A percentile compares a stretch with the other conserved stretches of the same genome.
Evolutionary conservation across 1,140 invertebrate species (phyloP).

Genomic region (Drosophila kohkoa): DNA sequence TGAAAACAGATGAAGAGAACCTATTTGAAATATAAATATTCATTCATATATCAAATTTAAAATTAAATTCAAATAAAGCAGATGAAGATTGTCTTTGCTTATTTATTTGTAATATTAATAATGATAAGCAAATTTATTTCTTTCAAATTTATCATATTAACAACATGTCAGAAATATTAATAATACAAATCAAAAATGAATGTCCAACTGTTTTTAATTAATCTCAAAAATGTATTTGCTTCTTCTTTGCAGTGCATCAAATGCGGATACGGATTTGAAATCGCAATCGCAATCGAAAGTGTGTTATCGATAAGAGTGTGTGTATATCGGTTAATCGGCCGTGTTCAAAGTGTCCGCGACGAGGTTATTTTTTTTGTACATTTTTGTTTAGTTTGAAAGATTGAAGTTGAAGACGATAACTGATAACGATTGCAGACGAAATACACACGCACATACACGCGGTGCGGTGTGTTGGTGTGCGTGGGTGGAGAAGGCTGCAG

Average conservation of each 20-base stretch:
- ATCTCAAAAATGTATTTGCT: background rate
- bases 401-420: too few species aligned
- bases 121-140: too few species aligned
- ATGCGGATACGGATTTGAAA: constrained; percentile 5
- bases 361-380: constrained; percentile 37
- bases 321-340: constrained; percentile 8
- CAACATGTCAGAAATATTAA: too few species aligned
- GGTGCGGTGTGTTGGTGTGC: constrained; percentile 37
- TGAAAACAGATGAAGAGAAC: too few species aligned
- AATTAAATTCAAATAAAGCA: too few species aligned
- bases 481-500: constrained; percentile 48
- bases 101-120: too few species aligned
- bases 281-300: constrained; percentile 5
- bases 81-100: too few species aligned
- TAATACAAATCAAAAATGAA: too few species aligned
- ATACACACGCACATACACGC: constrained; percentile 5
- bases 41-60: too few species aligned
- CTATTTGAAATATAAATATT: too few species aligned
- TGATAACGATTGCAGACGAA: background rate
- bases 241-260: constrained; percentile 27
- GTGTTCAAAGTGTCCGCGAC: constrained; percentile 6
- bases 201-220: background rate
- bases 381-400: constrained; percentile 47
- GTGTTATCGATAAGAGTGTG: background rate
- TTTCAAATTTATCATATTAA: too few species aligned